Evolutionary conservation across 2,797 vertebrate genomes (phyloP).

Genomic region (Scomberomorus guttatus): DNA sequence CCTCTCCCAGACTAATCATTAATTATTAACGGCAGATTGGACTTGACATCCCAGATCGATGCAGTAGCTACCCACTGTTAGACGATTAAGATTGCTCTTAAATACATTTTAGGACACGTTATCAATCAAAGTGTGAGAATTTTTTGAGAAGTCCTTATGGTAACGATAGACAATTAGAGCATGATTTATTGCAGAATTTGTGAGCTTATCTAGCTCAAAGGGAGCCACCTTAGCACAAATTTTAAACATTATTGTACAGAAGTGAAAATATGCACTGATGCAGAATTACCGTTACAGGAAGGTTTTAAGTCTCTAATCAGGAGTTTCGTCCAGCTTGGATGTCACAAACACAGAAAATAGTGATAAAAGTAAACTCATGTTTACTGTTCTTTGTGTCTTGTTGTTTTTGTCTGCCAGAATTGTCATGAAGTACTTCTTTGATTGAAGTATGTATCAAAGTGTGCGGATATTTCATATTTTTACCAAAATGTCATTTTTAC

Average conservation of each 20-base stretch:
- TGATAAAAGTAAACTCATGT: not conserved
- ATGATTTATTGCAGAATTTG: slow-evolving; percentile 20
- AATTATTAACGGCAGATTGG: slow-evolving; percentile 83
- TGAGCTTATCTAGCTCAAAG: slow-evolving; percentile 12
- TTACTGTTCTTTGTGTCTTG: slow-evolving; percentile 4
- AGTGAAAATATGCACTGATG: not conserved
- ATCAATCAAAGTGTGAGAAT: slow-evolving; percentile 31
- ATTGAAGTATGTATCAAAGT: slow-evolving; percentile 32
- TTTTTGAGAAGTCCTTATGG: slow-evolving; percentile 28
- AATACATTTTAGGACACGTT: slow-evolving; percentile 30
- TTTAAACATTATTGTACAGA: not conserved
- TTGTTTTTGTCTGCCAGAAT: slow-evolving; percentile 14
- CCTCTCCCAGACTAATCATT: slow-evolving; percentile 76
- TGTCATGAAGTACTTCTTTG: not conserved
- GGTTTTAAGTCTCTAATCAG: not conserved
- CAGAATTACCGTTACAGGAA: slow-evolving; percentile 12
- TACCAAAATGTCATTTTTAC: slow-evolving; percentile 25
- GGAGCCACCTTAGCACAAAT: not conserved
- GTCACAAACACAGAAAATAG: not conserved
- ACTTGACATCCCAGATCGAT: slow-evolving; percentile 69
- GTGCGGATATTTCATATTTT: slow-evolving; percentile 17
- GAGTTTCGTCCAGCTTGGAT: slow-evolving; percentile 7
- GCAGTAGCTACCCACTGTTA: slow-evolving; percentile 38
- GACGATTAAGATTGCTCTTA: slow-evolving; percentile 29
- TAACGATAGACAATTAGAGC: not conserved